Conservation (phyloP, 2,113 vertebrate species). For the Emberiza fucata region DNA sequence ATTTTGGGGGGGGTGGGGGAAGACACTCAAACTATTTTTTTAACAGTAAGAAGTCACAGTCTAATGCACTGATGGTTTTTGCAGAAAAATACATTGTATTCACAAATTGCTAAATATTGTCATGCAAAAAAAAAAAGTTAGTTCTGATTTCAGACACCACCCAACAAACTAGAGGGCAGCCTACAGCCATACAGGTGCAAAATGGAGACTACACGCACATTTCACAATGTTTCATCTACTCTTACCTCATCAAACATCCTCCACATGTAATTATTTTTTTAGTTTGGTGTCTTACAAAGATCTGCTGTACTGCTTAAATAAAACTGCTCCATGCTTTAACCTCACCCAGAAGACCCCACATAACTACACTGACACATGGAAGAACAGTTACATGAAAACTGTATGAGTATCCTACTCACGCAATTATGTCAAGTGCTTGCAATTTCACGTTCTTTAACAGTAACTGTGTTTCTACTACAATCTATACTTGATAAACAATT, state of each 20-base stretch:
- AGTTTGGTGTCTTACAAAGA: not conserved
- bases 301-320: not conserved
- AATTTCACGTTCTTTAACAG: not conserved
- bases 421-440: not conserved
- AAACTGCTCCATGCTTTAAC: not conserved
- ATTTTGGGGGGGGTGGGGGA: fast-evolving
- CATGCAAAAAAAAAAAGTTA: not conserved
- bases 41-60: not conserved
- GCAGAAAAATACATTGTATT: not conserved
- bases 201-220: not conserved
- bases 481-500: not conserved
- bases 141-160: not conserved
- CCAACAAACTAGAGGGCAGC: not conserved
- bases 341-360: not conserved
- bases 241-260: not conserved
- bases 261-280: fast-evolving
- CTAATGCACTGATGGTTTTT: not conserved
- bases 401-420: not conserved
- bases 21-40: not conserved
- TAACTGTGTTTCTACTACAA: not conserved
- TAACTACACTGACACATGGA: not conserved
- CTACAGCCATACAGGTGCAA: not conserved
- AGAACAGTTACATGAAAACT: not conserved
- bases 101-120: not conserved
- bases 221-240: not conserved